Evolutionary conservation across 2,888 invertebrate genomes (phyloP).

Genomic region (Agrypnus murinus): DNA sequence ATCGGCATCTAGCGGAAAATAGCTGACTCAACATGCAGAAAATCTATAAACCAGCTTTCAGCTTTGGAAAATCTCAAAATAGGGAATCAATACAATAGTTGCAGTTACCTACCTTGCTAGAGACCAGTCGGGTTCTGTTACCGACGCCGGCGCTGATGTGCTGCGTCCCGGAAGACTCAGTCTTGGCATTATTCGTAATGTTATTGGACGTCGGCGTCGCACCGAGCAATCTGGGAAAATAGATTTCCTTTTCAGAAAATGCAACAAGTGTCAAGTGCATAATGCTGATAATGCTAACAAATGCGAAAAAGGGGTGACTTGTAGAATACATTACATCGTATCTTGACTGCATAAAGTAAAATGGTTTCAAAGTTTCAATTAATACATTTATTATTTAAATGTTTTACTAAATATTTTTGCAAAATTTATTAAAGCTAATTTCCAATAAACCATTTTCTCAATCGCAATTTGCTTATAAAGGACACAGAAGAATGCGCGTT

Average conservation of each 20-base stretch:
- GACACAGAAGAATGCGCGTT: too few species aligned
- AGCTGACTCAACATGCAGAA: neutral
- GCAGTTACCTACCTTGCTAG: conserved; percentile 67
- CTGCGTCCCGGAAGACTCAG: conserved; percentile 72
- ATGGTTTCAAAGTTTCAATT: too few species aligned
- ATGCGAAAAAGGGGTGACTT: too few species aligned
- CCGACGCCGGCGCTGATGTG: conserved; percentile 70
- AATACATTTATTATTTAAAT: too few species aligned
- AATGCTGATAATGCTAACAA: too few species aligned
- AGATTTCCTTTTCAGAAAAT: neutral
- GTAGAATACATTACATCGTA: too few species aligned
- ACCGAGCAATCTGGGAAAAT: conserved; percentile 70
- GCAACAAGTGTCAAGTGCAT: neutral
- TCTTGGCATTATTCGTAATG: conserved; percentile 72
- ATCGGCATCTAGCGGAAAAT: conserved; percentile 2
- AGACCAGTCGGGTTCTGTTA: conserved; percentile 72
- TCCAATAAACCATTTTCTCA: too few species aligned
- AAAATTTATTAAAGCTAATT: too few species aligned
- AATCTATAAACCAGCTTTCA: neutral
- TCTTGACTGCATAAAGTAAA: too few species aligned
- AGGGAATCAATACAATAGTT: neutral
- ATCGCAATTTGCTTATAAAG: too few species aligned
- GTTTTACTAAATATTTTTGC: too few species aligned
- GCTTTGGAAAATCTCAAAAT: neutral
- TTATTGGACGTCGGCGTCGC: conserved; percentile 72